Conservation (phyloP, 2,797 vertebrate genomes). For the Scolopax rusticola region DNA sequence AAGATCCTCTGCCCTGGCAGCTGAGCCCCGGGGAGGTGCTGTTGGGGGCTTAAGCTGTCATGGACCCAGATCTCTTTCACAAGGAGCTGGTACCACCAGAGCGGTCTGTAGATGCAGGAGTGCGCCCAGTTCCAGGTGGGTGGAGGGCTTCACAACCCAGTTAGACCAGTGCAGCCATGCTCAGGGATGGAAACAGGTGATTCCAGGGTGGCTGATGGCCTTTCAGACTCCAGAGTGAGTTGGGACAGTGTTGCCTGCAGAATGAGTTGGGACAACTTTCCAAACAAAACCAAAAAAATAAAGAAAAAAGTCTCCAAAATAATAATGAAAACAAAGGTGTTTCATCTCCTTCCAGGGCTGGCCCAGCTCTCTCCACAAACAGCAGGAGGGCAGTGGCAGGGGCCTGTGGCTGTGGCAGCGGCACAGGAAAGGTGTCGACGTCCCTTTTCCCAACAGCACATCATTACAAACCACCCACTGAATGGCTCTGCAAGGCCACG, state of each 20-base stretch:
- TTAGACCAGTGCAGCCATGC: not conserved
- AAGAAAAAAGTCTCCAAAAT: not conserved
- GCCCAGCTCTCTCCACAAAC: not conserved
- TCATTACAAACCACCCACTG: not conserved
- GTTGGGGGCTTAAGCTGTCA: fast-evolving
- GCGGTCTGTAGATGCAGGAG: not conserved
- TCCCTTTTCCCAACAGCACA: not conserved
- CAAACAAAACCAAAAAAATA: not conserved
- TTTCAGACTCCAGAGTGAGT: not conserved
- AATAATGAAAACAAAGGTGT: not conserved
- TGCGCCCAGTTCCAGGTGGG: fast-evolving
- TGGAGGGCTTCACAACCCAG: not conserved
- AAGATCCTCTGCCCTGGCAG: not conserved
- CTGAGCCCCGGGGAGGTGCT: not conserved
- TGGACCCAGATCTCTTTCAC: not conserved
- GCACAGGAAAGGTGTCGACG: not conserved
- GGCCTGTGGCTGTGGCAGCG: fast-evolving
- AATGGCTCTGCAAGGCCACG: not conserved
- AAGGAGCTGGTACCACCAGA: not conserved
- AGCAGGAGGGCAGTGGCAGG: not conserved
- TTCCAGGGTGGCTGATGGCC: not conserved
- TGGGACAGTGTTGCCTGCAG: not conserved
- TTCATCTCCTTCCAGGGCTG: not conserved
- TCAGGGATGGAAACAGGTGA: fast-evolving
- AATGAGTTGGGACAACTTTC: fast-evolving